Evolutionary conservation across 2,113 vertebrate species (phyloP).

Genomic region (Pterocles burchelli): DNA sequence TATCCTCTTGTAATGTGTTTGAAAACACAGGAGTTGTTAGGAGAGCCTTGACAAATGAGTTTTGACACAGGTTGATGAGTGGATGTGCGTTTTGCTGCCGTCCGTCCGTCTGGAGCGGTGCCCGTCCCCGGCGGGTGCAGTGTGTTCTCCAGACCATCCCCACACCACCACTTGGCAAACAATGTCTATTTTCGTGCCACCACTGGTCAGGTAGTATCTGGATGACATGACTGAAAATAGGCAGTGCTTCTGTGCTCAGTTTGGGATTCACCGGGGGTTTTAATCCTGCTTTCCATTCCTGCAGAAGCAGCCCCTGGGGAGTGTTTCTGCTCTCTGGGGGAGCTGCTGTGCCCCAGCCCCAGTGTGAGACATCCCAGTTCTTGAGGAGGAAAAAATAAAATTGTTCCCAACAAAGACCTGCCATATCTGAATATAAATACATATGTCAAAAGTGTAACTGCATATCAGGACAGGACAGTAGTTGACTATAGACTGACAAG

Average conservation of each 20-base stretch:
- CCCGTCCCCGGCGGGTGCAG: background rate
- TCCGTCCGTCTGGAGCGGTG: background rate
- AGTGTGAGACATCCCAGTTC: background rate
- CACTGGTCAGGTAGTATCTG: background rate
- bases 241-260: fast-evolving
- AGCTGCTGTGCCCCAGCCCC: background rate
- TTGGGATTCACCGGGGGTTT: background rate
- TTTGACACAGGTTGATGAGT: background rate
- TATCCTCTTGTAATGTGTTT: background rate
- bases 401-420: background rate
- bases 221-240: background rate
- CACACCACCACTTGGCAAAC: background rate
- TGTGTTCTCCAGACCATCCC: background rate
- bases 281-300: background rate
- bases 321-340: background rate
- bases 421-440: conserved; percentile 11
- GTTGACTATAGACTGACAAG: background rate
- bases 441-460: background rate
- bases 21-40: background rate
- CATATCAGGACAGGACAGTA: background rate
- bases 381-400: background rate
- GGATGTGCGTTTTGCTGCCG: background rate
- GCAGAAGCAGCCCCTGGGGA: background rate
- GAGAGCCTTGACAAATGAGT: background rate
- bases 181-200: background rate